Conservation (phyloP, 2,888 invertebrate species). For the Limenitis camilla region DNA sequence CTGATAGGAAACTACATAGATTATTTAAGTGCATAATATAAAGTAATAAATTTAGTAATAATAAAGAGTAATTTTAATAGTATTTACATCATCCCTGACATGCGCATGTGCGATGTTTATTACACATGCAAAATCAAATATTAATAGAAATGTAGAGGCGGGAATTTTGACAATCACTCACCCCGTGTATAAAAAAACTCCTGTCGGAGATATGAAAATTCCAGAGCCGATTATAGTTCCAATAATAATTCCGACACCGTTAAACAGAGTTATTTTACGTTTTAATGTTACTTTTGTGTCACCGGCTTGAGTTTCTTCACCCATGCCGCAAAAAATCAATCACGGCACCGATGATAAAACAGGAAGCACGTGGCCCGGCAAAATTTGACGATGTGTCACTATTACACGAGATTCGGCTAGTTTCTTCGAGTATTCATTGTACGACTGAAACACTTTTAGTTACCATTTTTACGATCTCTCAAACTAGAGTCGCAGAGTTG, state of each 20-base stretch:
- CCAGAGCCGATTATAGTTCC: constrained; percentile 93
- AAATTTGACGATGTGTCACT: constrained; percentile 21
- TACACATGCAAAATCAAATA: neutral
- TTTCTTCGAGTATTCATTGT: constrained; percentile 43
- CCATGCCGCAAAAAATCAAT: constrained; percentile 71
- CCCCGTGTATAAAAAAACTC: constrained; percentile 79
- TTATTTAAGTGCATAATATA: no score
- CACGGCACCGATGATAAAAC: constrained; percentile 47
- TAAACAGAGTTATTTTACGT: constrained; percentile 87
- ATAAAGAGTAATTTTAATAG: neutral
- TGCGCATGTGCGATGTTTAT: neutral
- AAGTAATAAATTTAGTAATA: no score
- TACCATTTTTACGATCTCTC: constrained; percentile 57
- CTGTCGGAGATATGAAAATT: constrained; percentile 94
- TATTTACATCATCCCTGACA: neutral
- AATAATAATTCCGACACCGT: constrained; percentile 91
- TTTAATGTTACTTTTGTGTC: constrained; percentile 80
- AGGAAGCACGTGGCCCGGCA: constrained; percentile 50
- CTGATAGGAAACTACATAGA: no score
- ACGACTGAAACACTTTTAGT: constrained; percentile 61
- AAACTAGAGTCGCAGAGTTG: constrained; percentile 51
- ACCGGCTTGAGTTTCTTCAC: constrained; percentile 59
- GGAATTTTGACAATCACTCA: constrained; percentile 48
- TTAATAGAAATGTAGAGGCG: constrained; percentile 11
- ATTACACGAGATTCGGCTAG: constrained; percentile 28